phyloP scores from a whole-genome alignment of 2,113 vertebrate genomes.

The Brachypodius melanocephalos region DNA sequence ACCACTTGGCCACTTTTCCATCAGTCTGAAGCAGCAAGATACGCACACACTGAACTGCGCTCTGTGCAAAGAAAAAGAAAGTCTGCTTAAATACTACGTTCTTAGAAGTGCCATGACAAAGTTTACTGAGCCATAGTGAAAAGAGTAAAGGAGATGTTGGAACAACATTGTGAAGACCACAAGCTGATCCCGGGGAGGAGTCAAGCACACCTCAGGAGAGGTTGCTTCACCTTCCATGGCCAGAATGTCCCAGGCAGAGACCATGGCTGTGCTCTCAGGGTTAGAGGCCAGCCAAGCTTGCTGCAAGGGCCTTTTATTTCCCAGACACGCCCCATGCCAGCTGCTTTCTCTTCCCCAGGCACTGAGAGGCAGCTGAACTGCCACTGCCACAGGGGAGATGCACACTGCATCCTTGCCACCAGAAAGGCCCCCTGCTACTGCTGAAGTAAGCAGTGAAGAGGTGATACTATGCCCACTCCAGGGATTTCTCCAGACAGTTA shows the following conservation, averaged over 20 bases:
- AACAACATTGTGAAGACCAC: neutral
- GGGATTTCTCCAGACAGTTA: neutral
- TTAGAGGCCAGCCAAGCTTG: neutral
- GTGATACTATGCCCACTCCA: rapidly evolving
- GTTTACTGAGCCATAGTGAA: neutral
- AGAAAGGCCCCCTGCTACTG: neutral
- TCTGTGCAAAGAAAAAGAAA: neutral
- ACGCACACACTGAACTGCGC: neutral
- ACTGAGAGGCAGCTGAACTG: neutral
- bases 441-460: neutral
- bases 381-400: neutral
- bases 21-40: neutral
- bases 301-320: neutral
- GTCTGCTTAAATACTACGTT: neutral
- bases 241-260: neutral
- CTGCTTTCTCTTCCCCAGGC: neutral
- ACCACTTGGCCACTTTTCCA: neutral
- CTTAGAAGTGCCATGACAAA: neutral
- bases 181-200: neutral
- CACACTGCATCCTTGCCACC: rapidly evolving
- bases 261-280: rapidly evolving
- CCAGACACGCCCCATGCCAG: neutral
- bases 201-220: rapidly evolving
- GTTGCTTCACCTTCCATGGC: rapidly evolving
- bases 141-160: neutral